Evolutionary conservation across 2,113 vertebrate species (phyloP), one percentile per base, ranked within the genome.

Genomic region (Macrotus californicus): DNA sequence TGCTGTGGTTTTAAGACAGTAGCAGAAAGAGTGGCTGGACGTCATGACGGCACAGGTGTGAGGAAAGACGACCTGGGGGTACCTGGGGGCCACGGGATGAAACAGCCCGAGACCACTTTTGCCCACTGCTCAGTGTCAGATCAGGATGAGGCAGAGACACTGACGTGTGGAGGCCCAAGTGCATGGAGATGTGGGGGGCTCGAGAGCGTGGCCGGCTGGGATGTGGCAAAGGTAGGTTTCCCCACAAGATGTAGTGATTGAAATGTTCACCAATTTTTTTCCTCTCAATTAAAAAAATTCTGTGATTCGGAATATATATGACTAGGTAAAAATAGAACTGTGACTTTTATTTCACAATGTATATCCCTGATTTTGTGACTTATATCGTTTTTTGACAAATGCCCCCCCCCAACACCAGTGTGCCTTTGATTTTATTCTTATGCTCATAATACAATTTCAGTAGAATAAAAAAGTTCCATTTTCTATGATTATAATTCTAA

Each of bases 401-500:
- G 19, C 36, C 66, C 21, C 11, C 69, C 12, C 9, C 26, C 15
- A 2, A 22, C 6, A 52, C 9, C 13, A 22, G 10, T 16, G 8
- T 41, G 54, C 21, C 61, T 94, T 94, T 66, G 29, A 52, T 54
- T 79, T 82, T 86, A 54, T 67, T 72, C 39, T 77, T 67, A 70
- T 0, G 22, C 22, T 31, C 90, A 31, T 69, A 92, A 14, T 34
- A 41, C 22, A 87, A 29, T 89, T 67, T 79, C 29, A 31, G 21
- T n/a, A 59, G 67, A 67, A 75, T 29, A 48, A 93, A 46, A 81
- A 39, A 46, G 50, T 14, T 48, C 48, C 4, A 12, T 73, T 84
- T 96, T 50, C 75, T 46, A 8, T 6, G 41, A 81, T 75, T 41
- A 54, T 67, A 67, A 75, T 83, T 79, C 72, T 84, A 88, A 84